Percentiles rank a stretch among this genome's conserved stretches.
Evolutionary conservation across 2,113 vertebrate species (phyloP).

Genomic region (Cygnus atratus): DNA sequence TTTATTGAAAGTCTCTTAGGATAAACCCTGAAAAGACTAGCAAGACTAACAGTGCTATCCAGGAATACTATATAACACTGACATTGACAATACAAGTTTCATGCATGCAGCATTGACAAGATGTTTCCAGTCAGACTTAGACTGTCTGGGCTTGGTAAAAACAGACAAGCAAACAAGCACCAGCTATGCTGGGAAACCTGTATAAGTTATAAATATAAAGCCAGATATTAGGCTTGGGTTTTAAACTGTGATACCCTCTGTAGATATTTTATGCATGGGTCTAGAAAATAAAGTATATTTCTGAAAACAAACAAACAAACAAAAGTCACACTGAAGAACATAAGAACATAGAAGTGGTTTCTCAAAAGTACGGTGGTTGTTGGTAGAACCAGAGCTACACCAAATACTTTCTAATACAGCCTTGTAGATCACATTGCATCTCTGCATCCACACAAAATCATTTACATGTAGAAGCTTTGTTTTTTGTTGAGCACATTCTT

Average conservation of each 20-base stretch:
- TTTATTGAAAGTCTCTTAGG: conserved; percentile 34
- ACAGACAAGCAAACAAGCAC: neutral
- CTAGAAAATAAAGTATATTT: neutral
- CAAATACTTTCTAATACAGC: neutral
- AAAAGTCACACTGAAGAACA: neutral
- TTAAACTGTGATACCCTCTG: neutral
- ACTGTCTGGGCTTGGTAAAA: neutral
- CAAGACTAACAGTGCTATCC: neutral
- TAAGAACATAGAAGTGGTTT: neutral
- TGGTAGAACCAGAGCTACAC: neutral
- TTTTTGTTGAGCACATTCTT: neutral
- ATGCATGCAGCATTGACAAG: neutral
- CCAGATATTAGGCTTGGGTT: neutral
- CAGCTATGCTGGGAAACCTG: neutral
- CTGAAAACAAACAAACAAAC: neutral
- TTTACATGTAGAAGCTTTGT: neutral
- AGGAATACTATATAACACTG: neutral
- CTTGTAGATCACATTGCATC: neutral
- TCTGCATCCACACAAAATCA: neutral
- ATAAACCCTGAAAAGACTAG: conserved; percentile 16
- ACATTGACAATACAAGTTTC: neutral
- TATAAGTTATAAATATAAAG: neutral
- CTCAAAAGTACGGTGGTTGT: neutral
- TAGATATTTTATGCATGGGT: neutral
- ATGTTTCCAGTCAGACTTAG: neutral